Evolutionary conservation across 2,888 invertebrate species (phyloP).

Genomic region (Epiblema foenella): DNA sequence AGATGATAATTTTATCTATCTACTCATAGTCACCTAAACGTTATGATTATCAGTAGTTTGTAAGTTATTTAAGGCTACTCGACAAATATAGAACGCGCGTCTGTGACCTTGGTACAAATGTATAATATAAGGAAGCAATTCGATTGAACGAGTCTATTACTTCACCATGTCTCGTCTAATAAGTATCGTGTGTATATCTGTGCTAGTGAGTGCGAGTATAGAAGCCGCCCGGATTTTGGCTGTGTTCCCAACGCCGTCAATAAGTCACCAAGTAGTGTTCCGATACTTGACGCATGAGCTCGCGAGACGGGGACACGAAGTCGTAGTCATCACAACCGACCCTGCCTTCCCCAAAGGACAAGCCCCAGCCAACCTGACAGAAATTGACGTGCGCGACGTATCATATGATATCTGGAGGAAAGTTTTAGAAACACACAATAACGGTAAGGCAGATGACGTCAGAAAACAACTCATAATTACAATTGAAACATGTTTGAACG

Average conservation of each 20-base stretch:
- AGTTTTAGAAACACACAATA: conserved; percentile 14
- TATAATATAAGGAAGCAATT: neutral
- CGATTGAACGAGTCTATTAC: neutral
- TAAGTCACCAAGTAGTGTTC: conserved; percentile 11
- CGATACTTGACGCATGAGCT: conserved; percentile 7
- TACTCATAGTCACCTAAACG: too few relatives aligned
- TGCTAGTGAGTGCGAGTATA: neutral
- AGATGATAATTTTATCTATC: too few relatives aligned
- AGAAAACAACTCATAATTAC: neutral
- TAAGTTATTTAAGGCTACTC: too few relatives aligned
- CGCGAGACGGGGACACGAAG: conserved; percentile 2
- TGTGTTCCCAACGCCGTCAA: conserved; percentile 8
- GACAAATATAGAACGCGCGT: too few relatives aligned
- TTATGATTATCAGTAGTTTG: too few relatives aligned
- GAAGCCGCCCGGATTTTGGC: neutral
- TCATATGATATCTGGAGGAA: conserved; percentile 48
- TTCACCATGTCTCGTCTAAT: neutral
- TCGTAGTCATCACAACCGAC: conserved; percentile 62
- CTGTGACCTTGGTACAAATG: too few relatives aligned
- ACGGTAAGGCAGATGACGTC: too few relatives aligned
- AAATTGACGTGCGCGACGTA: conserved; percentile 63
- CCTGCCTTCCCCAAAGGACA: conserved; percentile 61
- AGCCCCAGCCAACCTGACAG: conserved; percentile 63
- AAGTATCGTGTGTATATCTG: neutral
- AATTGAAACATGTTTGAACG: neutral